phyloP scores from a whole-genome alignment of 2,797 vertebrate species.

The Melopsittacus undulatus region DNA sequence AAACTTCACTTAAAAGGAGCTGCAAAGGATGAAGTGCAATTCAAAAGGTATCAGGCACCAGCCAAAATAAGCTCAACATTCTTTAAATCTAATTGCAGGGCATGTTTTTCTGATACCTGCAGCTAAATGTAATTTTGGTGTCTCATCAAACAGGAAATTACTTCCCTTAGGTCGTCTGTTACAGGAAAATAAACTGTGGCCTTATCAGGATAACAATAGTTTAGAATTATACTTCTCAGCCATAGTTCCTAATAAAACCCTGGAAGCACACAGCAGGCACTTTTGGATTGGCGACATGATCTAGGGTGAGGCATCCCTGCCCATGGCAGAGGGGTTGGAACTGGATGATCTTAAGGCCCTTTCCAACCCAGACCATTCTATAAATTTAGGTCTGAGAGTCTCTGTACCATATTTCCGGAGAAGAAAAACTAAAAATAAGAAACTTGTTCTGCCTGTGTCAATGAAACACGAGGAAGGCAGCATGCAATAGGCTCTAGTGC shows the following conservation, averaged over 20 bases:
- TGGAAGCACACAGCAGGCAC: neutral
- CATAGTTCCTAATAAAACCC: neutral
- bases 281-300: neutral
- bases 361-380: neutral
- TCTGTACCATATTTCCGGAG: neutral
- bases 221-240: constrained; percentile 22
- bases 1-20: constrained; percentile 35
- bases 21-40: constrained; percentile 14
- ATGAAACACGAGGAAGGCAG: neutral
- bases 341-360: neutral
- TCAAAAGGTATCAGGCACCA: constrained; percentile 2
- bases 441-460: neutral
- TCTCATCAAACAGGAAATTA: constrained; percentile 71
- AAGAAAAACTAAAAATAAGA: neutral
- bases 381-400: neutral
- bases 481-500: neutral
- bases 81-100: constrained; percentile 20
- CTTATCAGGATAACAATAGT: constrained; percentile 9
- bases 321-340: neutral
- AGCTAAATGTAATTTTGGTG: neutral
- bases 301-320: neutral
- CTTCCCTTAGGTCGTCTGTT: constrained; percentile 47
- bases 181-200: constrained; percentile 16
- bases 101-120: constrained; percentile 18
- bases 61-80: constrained; percentile 19